Base-by-base conservation (phyloP, 2,888 invertebrate species). In the Carabus problematicus region DNA sequence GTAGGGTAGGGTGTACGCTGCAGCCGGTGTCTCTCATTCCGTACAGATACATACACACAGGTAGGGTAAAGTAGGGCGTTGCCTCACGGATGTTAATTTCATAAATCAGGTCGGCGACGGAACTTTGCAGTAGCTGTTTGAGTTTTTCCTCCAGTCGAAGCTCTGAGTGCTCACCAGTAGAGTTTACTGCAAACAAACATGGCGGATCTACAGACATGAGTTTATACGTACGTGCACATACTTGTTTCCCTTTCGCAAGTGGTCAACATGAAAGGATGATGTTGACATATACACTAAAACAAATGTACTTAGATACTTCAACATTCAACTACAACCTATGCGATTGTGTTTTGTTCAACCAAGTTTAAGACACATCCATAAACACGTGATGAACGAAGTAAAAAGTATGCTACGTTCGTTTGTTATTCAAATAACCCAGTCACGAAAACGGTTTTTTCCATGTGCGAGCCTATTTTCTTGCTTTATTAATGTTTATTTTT, bases 61-160 rank as follows among this genome's bases (percentile, higher is more conserved):
- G 29, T 29, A 42, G 56, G 54, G 55, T 47, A 62, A 45, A 58
- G 8, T 39, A 58, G 9, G 11, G 41, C 14, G n/a, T 58, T 4
- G 19, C 16, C 52, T 52, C 52, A 52, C 59, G 59, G 66, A 66
- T 66, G 66, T 66, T 66, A 66, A 66, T 56, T 66, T 49, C 56
- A 66, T 66, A 66, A 66, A 66, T 66, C 66, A 66, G 47, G 58
- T 47, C 18, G 12, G 56, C 6, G 16, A 40, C 58, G 66, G 66
- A 66, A 66, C 58, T 66, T 66, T 66, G 66, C 41, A 39, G 16
- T 58, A 58, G 54, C 11, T 66, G 49, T 66, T 66, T 66, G 58
- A 59, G 49, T 59, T 66, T 64, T 58, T 55, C 18, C 18, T 52
- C 16, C 52, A 52, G 3, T 12, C 11, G 16, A 3, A 29, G 6